Conservation (phyloP, 2,113 vertebrate genomes). For the Felis catus region DNA sequence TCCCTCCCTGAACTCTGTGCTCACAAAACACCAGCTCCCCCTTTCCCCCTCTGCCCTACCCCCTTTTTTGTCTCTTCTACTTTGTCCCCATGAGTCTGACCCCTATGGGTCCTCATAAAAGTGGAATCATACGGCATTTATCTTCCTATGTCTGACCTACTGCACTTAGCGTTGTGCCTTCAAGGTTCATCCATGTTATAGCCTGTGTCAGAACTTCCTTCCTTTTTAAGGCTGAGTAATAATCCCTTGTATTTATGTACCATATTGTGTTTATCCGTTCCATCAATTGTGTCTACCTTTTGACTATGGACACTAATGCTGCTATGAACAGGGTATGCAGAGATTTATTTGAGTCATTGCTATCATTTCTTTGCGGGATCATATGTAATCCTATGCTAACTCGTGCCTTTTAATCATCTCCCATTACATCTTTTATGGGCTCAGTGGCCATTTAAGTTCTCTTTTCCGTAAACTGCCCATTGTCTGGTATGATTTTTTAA, state of each 20-base stretch:
- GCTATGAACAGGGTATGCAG: background rate
- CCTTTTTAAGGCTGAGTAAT: background rate
- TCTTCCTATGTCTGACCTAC: background rate
- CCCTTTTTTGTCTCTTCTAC: background rate
- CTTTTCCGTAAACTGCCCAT: background rate
- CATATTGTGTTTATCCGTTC: background rate
- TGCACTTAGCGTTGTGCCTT: background rate
- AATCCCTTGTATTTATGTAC: accelerated
- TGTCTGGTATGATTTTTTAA: background rate
- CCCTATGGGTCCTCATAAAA: accelerated
- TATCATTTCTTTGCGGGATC: background rate
- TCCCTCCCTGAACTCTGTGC: background rate
- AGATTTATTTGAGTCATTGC: background rate
- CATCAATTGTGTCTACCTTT: background rate
- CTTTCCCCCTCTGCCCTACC: no score
- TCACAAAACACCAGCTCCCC: no score
- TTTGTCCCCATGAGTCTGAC: background rate
- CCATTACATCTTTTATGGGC: background rate
- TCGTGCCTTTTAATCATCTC: background rate
- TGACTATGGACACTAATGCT: background rate
- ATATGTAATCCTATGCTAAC: background rate
- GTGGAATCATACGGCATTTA: background rate
- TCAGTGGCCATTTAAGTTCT: background rate
- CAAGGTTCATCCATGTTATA: background rate
- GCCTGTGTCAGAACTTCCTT: background rate